A percentile compares a stretch with the other conserved stretches of the same genome.
Conservation (phyloP, 2,113 vertebrate species). For the Strix aluco region DNA sequence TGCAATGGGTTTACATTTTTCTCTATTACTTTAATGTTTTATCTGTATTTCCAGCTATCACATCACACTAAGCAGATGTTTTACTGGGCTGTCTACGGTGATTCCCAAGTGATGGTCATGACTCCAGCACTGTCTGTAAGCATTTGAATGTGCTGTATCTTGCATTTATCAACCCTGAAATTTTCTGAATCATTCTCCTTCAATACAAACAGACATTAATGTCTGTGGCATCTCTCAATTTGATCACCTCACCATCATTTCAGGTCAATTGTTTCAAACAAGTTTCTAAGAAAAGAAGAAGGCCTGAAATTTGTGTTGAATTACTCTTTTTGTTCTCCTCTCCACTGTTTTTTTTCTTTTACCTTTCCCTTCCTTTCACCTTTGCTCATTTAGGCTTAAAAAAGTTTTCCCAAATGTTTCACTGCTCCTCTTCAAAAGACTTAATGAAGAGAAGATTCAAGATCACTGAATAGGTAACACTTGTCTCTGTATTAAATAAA, state of each 20-base stretch:
- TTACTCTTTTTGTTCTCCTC: background rate
- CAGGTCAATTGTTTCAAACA: background rate
- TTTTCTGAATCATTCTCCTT: background rate
- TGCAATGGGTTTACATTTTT: background rate
- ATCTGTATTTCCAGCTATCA: background rate
- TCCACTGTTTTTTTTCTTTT: background rate
- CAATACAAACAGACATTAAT: slow-evolving; percentile 20
- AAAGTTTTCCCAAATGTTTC: background rate
- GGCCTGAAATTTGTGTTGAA: background rate
- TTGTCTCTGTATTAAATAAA: background rate
- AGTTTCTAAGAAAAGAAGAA: background rate
- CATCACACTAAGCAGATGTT: background rate
- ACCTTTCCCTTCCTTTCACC: background rate
- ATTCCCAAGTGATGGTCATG: background rate
- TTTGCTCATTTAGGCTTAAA: background rate
- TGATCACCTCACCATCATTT: background rate
- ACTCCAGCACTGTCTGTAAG: background rate
- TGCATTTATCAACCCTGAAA: background rate
- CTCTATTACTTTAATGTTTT: background rate
- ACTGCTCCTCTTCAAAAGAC: background rate
- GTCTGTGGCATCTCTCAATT: background rate
- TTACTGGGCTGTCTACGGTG: background rate
- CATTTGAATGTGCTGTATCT: background rate
- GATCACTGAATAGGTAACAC: background rate
- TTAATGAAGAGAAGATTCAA: background rate